Conservation (phyloP, 1,140 invertebrate species). For the Heliothis virescens region DNA sequence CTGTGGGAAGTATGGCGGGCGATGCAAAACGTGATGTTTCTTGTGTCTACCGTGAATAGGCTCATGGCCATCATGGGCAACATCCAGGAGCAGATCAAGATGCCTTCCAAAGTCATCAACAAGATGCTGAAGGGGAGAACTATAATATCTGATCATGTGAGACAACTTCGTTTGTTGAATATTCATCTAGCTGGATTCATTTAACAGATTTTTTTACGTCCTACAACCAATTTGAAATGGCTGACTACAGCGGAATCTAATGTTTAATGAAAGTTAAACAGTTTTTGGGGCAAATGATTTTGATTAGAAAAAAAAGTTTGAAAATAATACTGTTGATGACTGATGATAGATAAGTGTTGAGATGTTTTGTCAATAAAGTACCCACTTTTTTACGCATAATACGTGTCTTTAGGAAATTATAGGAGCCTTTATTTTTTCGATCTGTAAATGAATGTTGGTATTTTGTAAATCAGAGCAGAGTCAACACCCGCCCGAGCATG, state of each 20-base stretch:
- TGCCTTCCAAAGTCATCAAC: constrained; percentile 66
- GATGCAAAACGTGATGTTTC: constrained; percentile 88
- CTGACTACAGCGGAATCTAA: no score
- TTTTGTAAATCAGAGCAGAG: constrained; percentile 56
- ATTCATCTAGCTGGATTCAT: no score
- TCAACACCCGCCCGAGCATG: constrained; percentile 57
- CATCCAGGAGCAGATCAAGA: constrained; percentile 82
- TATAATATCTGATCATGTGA: constrained; percentile 66
- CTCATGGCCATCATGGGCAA: constrained; percentile 85
- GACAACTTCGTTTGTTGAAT: neutral
- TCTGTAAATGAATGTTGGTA: neutral
- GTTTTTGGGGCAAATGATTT: no score
- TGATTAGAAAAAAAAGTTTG: no score
- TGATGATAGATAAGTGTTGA: no score
- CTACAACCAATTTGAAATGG: no score
- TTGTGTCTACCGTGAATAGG: constrained; percentile 87
- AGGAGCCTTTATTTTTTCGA: neutral
- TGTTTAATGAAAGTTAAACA: no score
- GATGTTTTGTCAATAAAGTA: no score
- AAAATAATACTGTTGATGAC: no score
- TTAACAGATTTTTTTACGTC: no score
- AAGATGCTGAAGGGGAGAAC: constrained; percentile 71
- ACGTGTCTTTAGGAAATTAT: neutral
- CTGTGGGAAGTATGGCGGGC: constrained; percentile 88
- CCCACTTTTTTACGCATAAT: no score